Conservation (phyloP, 1,140 invertebrate genomes). For the Drosophila setifemur region DNA sequence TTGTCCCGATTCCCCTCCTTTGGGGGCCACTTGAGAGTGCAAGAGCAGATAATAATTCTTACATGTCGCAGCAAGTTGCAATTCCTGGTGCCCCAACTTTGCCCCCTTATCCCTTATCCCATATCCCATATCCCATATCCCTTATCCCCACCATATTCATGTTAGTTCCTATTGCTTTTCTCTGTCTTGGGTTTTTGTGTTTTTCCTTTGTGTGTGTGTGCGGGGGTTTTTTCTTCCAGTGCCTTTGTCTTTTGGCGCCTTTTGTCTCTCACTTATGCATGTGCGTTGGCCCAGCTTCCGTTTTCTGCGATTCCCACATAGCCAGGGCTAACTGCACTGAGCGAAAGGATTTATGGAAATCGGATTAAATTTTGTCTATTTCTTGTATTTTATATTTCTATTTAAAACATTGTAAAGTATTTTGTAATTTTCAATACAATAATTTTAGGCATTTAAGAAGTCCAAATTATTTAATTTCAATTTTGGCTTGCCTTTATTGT, state of each 20-base stretch:
- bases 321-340: not conserved
- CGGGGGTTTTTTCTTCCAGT: constrained; percentile 8
- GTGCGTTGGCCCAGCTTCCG: constrained; percentile 54
- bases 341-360: not conserved
- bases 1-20: constrained; percentile 39
- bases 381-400: too few relatives aligned
- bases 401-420: too few relatives aligned
- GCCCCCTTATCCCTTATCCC: too few relatives aligned
- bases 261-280: constrained; percentile 77
- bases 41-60: constrained; percentile 77
- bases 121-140: too few relatives aligned
- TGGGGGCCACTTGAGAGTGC: constrained; percentile 65
- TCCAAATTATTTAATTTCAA: too few relatives aligned
- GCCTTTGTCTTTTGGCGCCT: constrained; percentile 60
- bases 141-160: constrained; percentile 15
- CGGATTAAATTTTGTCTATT: too few relatives aligned
- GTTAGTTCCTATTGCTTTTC: constrained; percentile 50
- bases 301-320: constrained; percentile 21
- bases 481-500: too few relatives aligned
- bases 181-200: constrained; percentile 19
- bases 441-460: too few relatives aligned
- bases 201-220: too few relatives aligned
- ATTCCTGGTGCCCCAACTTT: constrained; percentile 53
- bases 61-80: constrained; percentile 58
- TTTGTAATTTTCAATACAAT: too few relatives aligned